These are phyloP conservation scores for Champsocephalus esox DNA, from an alignment of 2,797 vertebrate species.

Conservation along the genomic window DNA sequence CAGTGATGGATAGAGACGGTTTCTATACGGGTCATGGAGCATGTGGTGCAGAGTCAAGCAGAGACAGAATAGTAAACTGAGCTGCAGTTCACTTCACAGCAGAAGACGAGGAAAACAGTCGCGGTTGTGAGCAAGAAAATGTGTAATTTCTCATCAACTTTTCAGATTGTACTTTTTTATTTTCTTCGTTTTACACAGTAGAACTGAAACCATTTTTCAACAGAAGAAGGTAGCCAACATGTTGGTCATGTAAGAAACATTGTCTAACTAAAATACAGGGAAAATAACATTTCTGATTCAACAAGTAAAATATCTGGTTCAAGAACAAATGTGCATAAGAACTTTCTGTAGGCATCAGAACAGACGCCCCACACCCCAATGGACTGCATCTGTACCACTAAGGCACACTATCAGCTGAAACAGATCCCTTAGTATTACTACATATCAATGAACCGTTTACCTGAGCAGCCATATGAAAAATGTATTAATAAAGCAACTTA, in stretches of 20 bases:
- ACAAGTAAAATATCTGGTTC: background rate
- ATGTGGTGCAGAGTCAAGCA: background rate
- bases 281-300: background rate
- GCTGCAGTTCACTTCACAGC: conserved; percentile 9
- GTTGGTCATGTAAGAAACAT: background rate
- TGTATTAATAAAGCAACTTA: no score
- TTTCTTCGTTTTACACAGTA: background rate
- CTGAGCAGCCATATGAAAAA: no score
- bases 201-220: background rate
- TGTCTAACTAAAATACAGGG: background rate
- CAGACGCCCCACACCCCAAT: background rate
- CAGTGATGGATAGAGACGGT: conserved; percentile 40
- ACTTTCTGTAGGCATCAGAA: no score
- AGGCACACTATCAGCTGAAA: no score
- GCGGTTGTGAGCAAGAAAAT: background rate
- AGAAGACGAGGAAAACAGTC: background rate
- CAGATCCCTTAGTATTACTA: no score
- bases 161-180: background rate
- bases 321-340: no score
- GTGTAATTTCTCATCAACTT: background rate
- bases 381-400: no score
- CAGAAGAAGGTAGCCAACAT: background rate
- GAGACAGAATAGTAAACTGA: background rate
- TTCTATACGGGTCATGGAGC: background rate
- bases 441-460: no score